These are phyloP conservation scores for Toxostoma redivivum DNA, from an alignment of 2,113 vertebrate genomes.

Conservation along the genomic window DNA sequence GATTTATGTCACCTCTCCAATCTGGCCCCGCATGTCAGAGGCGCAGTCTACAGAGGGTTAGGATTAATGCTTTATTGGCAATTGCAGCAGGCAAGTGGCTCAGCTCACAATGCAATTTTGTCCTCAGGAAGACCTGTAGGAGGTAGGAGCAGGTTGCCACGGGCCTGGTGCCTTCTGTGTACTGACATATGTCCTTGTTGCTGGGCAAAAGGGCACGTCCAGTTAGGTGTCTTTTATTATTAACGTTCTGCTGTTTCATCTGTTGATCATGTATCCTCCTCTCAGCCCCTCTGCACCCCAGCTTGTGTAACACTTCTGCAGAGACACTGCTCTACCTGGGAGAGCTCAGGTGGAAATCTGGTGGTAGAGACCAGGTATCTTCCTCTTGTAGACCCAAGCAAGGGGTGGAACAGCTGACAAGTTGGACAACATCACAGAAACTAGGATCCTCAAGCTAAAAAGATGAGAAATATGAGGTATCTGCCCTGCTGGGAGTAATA, in stretches of 20 bases:
- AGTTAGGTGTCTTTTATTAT: conserved; percentile 41
- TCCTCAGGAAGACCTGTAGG: background rate
- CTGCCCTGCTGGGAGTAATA: background rate
- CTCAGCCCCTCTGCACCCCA: background rate
- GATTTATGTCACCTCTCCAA: background rate
- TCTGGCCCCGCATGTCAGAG: background rate
- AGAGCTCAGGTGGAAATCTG: background rate
- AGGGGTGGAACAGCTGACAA: background rate
- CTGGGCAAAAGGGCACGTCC: conserved; percentile 28
- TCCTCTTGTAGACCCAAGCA: background rate
- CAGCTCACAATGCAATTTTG: background rate
- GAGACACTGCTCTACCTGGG: background rate
- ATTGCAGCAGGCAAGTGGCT: background rate
- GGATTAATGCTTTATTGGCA: background rate
- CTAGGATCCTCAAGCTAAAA: background rate
- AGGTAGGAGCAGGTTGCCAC: background rate
- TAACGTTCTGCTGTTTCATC: conserved; percentile 15
- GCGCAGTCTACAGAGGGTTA: background rate
- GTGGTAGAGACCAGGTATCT: background rate
- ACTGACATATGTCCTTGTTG: background rate
- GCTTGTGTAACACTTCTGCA: background rate
- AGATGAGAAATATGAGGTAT: conserved; percentile 14
- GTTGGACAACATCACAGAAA: background rate
- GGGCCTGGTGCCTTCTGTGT: background rate
- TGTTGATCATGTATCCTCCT: conserved; percentile 4